Base-by-base conservation (phyloP, 1,140 invertebrate genomes). In the Bombus turneri region DNA sequence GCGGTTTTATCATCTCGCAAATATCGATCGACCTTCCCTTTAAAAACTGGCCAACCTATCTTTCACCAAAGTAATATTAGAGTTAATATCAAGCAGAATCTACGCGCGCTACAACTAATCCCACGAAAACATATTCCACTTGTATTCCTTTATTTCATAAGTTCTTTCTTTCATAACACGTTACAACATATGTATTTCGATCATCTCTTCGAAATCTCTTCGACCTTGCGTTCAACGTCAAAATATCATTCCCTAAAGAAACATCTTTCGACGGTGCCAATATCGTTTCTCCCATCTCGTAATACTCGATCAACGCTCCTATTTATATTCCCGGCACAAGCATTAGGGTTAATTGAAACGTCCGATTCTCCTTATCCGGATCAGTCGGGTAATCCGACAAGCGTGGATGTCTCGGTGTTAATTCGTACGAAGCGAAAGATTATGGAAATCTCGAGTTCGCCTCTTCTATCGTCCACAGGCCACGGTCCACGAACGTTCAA, bases 331-430 rank as follows among this genome's bases (percentile, higher is more conserved):
- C 75, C 57, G 82, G 78, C 83, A 69, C 69, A 43, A 41, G 71
- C 81, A 88, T 88, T 89, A 81, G 69, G 75, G 81, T 86, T 89
- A 88, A 89, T 89, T 89, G 88, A 82, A 89, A 81, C 77, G 76
- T 88, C 87, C 80, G 78, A 83, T 83, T 76, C 80, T 59, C 66
- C 66, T 88, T 82, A 89, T 86, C 88, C 88, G 80, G 87, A 88
- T 88, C 78, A 83, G 66, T 77, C 47, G 62, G 43, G 41, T 86
- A 86, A 83, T 89, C 87, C 72, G 84, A 88, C 87, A 82, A 88
- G 84, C 85, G 84, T 86, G 76, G 77, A 89, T 72, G 80, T 72
- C 78, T 89, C 72, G 18, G 66, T 41, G 85, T 68, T 89, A 89
- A 89, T 88, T 88, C 83, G 88, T 86, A 86, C 87, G 80, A 86